Evolutionary conservation across 1,140 invertebrate genomes (phyloP).

Genomic region (Orius insidiosus): DNA sequence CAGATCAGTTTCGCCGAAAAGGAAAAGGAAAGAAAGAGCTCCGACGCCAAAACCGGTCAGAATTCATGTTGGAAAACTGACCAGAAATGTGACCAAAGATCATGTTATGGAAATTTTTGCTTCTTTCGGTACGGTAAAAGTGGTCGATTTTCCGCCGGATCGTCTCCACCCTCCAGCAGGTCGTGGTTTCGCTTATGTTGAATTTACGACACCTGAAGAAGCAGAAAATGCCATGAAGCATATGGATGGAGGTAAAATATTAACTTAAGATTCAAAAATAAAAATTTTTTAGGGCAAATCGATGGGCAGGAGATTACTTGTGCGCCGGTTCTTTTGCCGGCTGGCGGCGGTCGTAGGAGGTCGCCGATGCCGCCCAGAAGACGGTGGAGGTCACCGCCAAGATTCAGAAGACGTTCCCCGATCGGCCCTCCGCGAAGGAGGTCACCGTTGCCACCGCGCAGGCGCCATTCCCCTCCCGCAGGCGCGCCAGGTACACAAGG

Average conservation of each 20-base stretch:
- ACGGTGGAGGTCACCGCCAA: slow-evolving; percentile 28
- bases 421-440: slow-evolving; percentile 31
- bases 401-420: slow-evolving; percentile 41
- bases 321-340: slow-evolving; percentile 65
- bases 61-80: slow-evolving; percentile 82
- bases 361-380: slow-evolving; percentile 33
- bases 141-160: slow-evolving; percentile 77
- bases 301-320: slow-evolving; percentile 89
- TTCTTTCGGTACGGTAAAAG: slow-evolving; percentile 76
- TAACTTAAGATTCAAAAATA: slow-evolving; percentile 2
- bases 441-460: slow-evolving; percentile 36
- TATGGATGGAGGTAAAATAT: slow-evolving; percentile 80
- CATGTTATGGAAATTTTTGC: slow-evolving; percentile 92
- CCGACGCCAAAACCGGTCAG: slow-evolving; percentile 73
- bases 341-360: slow-evolving; percentile 37
- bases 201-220: slow-evolving; percentile 83
- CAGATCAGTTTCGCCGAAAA: slow-evolving; percentile 32
- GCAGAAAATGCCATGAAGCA: slow-evolving; percentile 97
- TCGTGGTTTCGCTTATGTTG: slow-evolving; percentile 85
- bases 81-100: slow-evolving; percentile 81
- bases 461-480: slow-evolving; percentile 35
- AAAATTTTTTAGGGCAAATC: slow-evolving; percentile 41
- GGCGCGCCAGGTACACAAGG: slow-evolving; percentile 57
- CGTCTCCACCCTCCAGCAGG: slow-evolving; percentile 69
- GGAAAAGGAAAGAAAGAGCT: slow-evolving; percentile 54